Conservation (phyloP, 2,113 vertebrate species). For the Natator depressus region DNA sequence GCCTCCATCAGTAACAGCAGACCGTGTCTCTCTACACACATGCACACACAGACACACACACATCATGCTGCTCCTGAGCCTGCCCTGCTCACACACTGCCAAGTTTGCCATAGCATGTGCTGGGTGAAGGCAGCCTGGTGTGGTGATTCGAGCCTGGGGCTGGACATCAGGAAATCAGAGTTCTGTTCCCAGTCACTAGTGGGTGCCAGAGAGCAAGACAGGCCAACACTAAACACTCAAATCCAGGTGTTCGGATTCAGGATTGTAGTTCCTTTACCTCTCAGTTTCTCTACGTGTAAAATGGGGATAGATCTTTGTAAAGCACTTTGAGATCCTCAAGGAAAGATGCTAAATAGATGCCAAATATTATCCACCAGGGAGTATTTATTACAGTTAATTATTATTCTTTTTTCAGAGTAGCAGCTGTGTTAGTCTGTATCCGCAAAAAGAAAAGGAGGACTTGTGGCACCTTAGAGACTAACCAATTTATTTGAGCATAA, state of each 20-base stretch:
- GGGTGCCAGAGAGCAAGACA: not conserved
- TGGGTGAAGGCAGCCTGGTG: accelerated
- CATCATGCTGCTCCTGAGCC: not conserved
- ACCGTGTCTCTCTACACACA: accelerated
- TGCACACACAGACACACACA: not conserved
- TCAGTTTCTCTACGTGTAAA: not conserved
- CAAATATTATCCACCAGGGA: accelerated
- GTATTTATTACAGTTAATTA: conserved; percentile 2
- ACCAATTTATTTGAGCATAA: too few relatives aligned
- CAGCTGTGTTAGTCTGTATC: too few relatives aligned
- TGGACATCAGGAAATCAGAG: not conserved
- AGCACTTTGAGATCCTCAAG: not conserved
- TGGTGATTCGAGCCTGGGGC: accelerated
- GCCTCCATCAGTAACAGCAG: not conserved
- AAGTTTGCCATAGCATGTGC: not conserved
- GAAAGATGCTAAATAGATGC: not conserved
- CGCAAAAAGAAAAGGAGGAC: too few relatives aligned
- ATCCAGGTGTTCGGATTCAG: not conserved
- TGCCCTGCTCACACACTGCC: not conserved
- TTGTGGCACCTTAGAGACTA: too few relatives aligned
- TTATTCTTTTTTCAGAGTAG: not conserved
- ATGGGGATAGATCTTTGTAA: not conserved
- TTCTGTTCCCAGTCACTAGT: accelerated
- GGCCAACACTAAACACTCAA: not conserved
- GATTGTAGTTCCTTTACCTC: not conserved